Percentiles rank a stretch among this genome's conserved stretches.
Evolutionary conservation across 2,113 vertebrate species (phyloP).

Genomic region (Tauraco erythrolophus): DNA sequence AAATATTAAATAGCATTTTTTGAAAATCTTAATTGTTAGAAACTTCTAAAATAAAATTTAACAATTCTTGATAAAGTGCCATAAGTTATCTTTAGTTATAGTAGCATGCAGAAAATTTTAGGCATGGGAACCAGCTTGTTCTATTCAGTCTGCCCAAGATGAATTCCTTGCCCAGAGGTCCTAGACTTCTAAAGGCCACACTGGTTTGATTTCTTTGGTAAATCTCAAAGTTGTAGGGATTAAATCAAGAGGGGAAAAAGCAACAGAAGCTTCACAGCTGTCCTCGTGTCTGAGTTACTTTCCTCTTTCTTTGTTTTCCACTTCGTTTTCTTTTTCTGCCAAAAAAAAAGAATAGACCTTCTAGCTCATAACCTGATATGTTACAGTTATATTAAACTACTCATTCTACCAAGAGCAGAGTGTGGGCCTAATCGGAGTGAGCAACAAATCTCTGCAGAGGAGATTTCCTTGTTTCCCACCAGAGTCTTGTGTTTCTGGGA

Average conservation of each 20-base stretch:
- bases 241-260: neutral
- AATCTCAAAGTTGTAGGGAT: neutral
- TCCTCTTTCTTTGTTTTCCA: neutral
- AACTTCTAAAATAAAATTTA: neutral
- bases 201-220: neutral
- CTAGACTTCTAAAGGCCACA: neutral
- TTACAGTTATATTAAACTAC: neutral
- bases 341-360: neutral
- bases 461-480: conserved; percentile 19
- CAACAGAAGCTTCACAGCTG: neutral
- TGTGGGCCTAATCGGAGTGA: neutral
- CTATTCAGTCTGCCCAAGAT: neutral
- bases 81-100: neutral
- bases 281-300: neutral
- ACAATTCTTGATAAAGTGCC: neutral
- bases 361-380: neutral
- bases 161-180: neutral
- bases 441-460: neutral
- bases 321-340: neutral
- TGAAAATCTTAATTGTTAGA: neutral
- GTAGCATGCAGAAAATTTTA: neutral
- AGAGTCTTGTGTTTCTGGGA: neutral
- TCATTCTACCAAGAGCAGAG: neutral
- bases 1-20: neutral
- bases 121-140: neutral